Evolutionary conservation across 2,888 invertebrate genomes (phyloP).

Genomic region (Operophtera brumata): DNA sequence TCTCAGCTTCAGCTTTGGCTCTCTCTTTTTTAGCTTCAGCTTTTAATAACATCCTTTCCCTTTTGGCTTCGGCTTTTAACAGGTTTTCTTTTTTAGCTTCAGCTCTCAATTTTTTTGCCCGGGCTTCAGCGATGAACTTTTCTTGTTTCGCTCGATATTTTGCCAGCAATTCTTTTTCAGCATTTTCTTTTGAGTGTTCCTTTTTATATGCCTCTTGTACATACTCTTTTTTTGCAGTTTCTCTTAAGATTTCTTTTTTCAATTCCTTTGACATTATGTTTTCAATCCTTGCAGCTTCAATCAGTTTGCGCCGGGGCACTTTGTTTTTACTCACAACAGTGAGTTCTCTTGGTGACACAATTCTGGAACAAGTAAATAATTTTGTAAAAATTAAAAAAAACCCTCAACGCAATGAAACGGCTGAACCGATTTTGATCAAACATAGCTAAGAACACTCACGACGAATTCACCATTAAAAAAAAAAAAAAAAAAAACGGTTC

Average conservation of each 20-base stretch:
- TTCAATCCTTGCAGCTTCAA: conserved; percentile 33
- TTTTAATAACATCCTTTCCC: conserved; percentile 6
- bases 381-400: no score
- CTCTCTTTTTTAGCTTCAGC: conserved; percentile 17
- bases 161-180: conserved; percentile 16
- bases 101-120: conserved; percentile 9
- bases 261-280: conserved; percentile 29
- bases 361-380: conserved; percentile 40
- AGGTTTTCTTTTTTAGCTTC: conserved; percentile 14
- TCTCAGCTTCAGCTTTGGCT: conserved; percentile 20
- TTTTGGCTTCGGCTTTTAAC: conserved; percentile 18
- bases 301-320: conserved; percentile 41
- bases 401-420: no score
- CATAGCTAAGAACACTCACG: no score
- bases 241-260: conserved; percentile 29
- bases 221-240: conserved; percentile 19
- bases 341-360: conserved; percentile 68
- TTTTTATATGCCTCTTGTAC: conserved; percentile 14
- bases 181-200: conserved; percentile 31
- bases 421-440: no score
- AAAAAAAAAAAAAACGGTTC: no score
- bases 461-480: no score
- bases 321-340: conserved; percentile 66
- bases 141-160: conserved; percentile 13
- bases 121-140: conserved; percentile 12